Evolutionary conservation across 1,140 invertebrate species (phyloP), one percentile per base, ranked within the genome.

Genomic region (Tachypleus tridentatus): DNA sequence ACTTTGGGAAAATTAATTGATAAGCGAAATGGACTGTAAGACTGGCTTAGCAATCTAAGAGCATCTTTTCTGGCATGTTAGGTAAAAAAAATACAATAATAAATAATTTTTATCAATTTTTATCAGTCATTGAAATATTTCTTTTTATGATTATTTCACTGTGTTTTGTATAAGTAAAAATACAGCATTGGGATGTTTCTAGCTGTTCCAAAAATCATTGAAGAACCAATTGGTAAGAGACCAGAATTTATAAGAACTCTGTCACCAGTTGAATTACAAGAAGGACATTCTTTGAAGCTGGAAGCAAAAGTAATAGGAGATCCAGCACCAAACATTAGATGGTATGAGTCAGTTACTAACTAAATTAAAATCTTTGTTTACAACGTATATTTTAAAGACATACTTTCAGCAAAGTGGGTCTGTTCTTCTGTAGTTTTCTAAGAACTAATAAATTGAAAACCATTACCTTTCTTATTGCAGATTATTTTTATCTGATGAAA

Each of bases 311-410:
- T 91, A 4, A 83, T 86, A 60, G 87, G 85, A 50, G 85, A 85
- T 51, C 89, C 89, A 0, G 85, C 87, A 65, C 88, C 90, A 4
- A 82, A 82, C 58, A 80, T 93, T 9, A 89, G 86, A 76, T 93
- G 90, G 90, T 85, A 29, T 29, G 29, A 29, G 29, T 29, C 29
- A 29, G 29, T 29, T 29, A 29, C 29, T 29, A 29, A 29, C 29
- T 29, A 29, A 29, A 29, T 29, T 29, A 29, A 29, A 29, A 29
- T 29, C 29, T 2, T 29, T 29, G 29, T 29, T 29, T 29, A 29
- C 29, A 29, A 29, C 29, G 2, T 29, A 29, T 29, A 29, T 29
- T 29, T 29, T 29, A 2, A 29, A 29, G 29, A 29, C 29, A 29
- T 29, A 29, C 29, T 29, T 29, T 29, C 29, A 29, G 29, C 29